These are phyloP conservation scores for Mongoloraphidia duomilia DNA, from an alignment of 2,888 invertebrate genomes.

Conservation along the genomic window DNA sequence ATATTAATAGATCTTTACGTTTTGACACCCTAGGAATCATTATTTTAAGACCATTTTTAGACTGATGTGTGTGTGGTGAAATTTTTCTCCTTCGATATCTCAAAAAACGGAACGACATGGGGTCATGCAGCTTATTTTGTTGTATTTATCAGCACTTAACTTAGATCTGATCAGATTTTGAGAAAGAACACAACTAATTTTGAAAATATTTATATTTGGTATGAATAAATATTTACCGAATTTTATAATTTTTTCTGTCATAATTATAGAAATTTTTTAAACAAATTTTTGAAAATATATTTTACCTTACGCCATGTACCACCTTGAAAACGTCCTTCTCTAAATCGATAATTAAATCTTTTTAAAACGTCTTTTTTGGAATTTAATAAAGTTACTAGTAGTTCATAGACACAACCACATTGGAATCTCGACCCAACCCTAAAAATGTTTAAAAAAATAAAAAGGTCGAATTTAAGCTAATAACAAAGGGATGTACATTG, in stretches of 20 bases:
- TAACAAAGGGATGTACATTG: constrained; percentile 1
- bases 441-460: constrained; percentile 4
- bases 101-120: too few relatives aligned
- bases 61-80: background rate
- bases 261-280: too few relatives aligned
- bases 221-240: too few relatives aligned
- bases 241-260: too few relatives aligned
- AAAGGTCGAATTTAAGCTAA: too few relatives aligned
- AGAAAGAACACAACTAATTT: background rate
- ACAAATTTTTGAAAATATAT: background rate
- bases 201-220: too few relatives aligned
- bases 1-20: too few relatives aligned
- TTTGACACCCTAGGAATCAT: too few relatives aligned
- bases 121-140: too few relatives aligned
- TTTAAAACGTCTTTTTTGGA: constrained; percentile 17
- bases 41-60: background rate
- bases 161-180: too few relatives aligned
- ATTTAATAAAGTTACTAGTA: constrained; percentile 22
- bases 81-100: too few relatives aligned
- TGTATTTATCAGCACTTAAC: too few relatives aligned
- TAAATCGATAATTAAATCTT: constrained; percentile 13
- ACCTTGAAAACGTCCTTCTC: constrained; percentile 22
- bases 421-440: constrained; percentile 32
- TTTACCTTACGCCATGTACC: constrained; percentile 26
- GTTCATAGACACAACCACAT: constrained; percentile 30